Conservation (phyloP, 2,888 invertebrate species). For the Fragum fragum region DNA sequence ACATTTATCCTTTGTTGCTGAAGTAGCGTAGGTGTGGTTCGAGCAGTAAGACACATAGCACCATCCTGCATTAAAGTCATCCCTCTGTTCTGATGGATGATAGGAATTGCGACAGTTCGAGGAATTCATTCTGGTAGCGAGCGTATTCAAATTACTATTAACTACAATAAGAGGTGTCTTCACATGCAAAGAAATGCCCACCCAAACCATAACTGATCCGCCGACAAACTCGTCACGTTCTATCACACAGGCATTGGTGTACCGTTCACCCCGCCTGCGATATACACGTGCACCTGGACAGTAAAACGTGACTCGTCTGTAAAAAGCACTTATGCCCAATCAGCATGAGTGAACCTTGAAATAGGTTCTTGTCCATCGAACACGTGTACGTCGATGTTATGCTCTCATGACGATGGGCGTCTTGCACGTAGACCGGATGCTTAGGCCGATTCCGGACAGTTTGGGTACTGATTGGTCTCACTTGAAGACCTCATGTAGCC, state of each 20-base stretch:
- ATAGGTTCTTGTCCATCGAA: conserved; percentile 3
- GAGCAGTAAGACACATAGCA: conserved; percentile 9
- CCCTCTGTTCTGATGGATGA: background rate
- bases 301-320: conserved; percentile 14
- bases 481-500: background rate
- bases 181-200: conserved; percentile 26
- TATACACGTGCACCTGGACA: conserved; percentile 3
- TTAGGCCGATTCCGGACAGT: conserved; percentile 9
- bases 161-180: conserved; percentile 26
- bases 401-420: conserved; percentile 3
- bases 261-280: conserved; percentile 14
- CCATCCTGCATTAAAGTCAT: conserved; percentile 14
- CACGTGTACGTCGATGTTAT: background rate
- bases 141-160: conserved; percentile 24
- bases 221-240: conserved; percentile 25
- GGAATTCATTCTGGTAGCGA: conserved; percentile 21
- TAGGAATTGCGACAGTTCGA: conserved; percentile 1
- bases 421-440: background rate
- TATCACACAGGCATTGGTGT: background rate
- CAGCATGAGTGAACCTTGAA: conserved; percentile 13
- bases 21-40: background rate
- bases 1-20: too few relatives aligned
- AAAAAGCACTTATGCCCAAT: conserved; percentile 37
- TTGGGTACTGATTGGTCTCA: too few relatives aligned
- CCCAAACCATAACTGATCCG: too few relatives aligned